Evolutionary conservation across 35 echinoderm and acorn worm species (phyloP).

Genomic region (Lytechinus variegatus): DNA sequence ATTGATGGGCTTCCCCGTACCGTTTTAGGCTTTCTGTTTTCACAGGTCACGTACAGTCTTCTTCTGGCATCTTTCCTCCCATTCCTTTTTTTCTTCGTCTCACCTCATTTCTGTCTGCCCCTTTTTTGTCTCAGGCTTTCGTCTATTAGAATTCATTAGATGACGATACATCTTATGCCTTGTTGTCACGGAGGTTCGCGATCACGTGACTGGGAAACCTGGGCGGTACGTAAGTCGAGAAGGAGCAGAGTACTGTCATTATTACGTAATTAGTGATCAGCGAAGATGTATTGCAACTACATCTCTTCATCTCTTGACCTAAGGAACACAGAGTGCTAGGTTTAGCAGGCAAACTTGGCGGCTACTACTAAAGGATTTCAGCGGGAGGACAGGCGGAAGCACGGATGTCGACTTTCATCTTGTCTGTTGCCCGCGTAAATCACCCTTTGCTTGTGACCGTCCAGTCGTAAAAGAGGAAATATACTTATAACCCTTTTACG

Average conservation of each 20-base stretch:
- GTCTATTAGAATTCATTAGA: background rate
- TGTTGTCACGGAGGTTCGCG: background rate
- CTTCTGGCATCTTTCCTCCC: background rate
- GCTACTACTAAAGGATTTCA: conserved; percentile 3
- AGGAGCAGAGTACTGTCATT: background rate
- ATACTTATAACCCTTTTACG: background rate
- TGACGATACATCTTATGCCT: background rate
- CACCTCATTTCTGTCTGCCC: background rate
- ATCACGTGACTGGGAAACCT: background rate
- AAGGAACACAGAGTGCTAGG: background rate
- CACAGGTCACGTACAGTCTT: conserved; percentile 46
- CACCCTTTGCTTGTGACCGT: background rate
- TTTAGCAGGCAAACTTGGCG: background rate
- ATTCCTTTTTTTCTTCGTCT: background rate
- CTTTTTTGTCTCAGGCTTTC: background rate
- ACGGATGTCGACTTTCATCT: conserved; percentile 36
- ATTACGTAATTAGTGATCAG: background rate
- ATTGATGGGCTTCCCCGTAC: conserved; percentile 44
- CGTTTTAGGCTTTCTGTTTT: conserved; percentile 49
- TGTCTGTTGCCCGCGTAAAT: conserved; percentile 27
- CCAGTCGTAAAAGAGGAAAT: conserved; percentile 42
- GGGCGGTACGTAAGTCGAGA: background rate
- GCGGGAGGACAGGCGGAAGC: background rate
- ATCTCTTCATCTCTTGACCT: background rate
- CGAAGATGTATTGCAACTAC: background rate